Evolutionary conservation across 2,888 invertebrate species (phyloP).

Genomic region (Tetropium fuscum): DNA sequence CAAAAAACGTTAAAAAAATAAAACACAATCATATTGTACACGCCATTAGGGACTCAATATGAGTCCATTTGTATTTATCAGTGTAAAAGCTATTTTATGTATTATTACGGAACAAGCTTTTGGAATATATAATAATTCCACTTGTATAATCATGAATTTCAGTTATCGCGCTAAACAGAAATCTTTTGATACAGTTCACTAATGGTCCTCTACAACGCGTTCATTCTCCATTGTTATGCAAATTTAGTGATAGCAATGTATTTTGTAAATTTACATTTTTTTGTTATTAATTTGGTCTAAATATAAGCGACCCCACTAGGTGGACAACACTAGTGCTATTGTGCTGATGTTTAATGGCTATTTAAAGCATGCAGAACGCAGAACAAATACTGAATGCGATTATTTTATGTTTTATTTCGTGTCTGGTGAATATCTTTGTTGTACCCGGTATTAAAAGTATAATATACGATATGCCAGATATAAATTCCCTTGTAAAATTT

Average conservation of each 20-base stretch:
- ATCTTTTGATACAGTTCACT: constrained; percentile 17
- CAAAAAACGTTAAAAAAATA: no score
- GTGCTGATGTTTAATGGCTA: constrained; percentile 34
- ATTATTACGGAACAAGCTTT: background rate
- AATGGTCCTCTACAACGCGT: constrained; percentile 17
- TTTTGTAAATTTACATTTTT: constrained; percentile 36
- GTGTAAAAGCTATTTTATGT: background rate
- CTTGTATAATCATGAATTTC: constrained; percentile 5
- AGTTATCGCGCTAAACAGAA: constrained; percentile 2
- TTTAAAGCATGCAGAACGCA: constrained; percentile 34
- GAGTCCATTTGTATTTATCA: no score
- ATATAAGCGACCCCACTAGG: constrained; percentile 26
- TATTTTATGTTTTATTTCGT: no score
- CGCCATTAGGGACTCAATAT: no score
- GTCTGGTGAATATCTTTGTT: no score
- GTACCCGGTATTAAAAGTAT: no score
- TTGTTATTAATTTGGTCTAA: constrained; percentile 34
- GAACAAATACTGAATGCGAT: constrained; percentile 39
- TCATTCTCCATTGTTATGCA: constrained; percentile 33
- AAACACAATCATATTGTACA: no score
- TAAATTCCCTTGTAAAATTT: no score
- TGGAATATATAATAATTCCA: background rate
- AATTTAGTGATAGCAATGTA: constrained; percentile 32
- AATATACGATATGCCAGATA: no score
- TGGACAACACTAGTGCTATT: constrained; percentile 28